Evolutionary conservation across 2,113 vertebrate genomes (phyloP), one percentile per base, ranked within the genome.

Genomic region (Hemichromis elongatus): DNA sequence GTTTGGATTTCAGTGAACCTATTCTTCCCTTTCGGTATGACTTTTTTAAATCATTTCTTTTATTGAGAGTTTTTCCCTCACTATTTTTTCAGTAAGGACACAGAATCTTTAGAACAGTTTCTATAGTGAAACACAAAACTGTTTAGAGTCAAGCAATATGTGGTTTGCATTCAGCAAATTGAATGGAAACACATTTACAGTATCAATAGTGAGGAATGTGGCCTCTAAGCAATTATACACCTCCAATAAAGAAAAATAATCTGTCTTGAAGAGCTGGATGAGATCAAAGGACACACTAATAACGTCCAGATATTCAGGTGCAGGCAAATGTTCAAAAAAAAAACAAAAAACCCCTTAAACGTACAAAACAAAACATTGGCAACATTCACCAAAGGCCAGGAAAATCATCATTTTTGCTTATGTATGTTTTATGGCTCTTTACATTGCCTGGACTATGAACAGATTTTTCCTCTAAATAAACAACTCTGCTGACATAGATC

Each of bases 231-330:
- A 47, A 85, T 40, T 80, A 35, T 26, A 85, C 86, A 92, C 79
- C 85, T 90, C 78, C 77, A 89, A 56, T 90, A 84, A 85, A 50
- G 52, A 77, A 50, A 90, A 88, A 78, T 16, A 85, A 85, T 66
- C 79, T 77, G 50, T 85, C 83, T 75, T 80, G 77, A 28, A 56
- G 37, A 90, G 83, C 57, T 8, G 54, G 86, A 86, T 5, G 42
- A 87, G 77, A 90, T 91, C 55, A 90, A 88, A 80, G 80, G 50
- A 85, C 12, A 12, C 18, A 40, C 59, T 89, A 93, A 93, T 80
- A 77, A 86, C 3, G 59, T 87, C 82, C 90, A 91, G 88, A 92
- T 86, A 35, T 91, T 87, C 79, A 92, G 90, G 83, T 94, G 90
- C 77, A 83, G 77, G 47, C 7, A 11, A 61, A 56, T n/a, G 30